phyloP scores from a whole-genome alignment of 2,888 invertebrate genomes.

The Apotomis betuletana region DNA sequence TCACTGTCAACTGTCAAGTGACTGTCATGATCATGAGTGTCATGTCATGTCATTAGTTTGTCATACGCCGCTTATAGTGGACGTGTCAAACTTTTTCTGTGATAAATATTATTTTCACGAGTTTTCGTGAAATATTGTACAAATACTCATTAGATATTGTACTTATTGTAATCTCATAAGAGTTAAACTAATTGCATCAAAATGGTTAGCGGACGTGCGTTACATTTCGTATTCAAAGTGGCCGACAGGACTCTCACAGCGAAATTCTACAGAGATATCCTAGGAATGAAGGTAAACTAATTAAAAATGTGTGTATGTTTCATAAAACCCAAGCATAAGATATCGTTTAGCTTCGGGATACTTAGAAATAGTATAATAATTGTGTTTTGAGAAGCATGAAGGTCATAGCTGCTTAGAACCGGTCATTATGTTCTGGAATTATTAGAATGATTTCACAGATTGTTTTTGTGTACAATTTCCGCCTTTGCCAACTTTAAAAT shows the following conservation, averaged over 20 bases:
- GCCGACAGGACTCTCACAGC: constrained; percentile 93
- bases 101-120: constrained; percentile 22
- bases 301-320: neutral
- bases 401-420: constrained; percentile 14
- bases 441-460: constrained; percentile 3
- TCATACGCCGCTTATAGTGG: constrained; percentile 11
- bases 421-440: constrained; percentile 22
- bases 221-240: constrained; percentile 98
- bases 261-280: constrained; percentile 93
- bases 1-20: neutral
- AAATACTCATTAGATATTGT: neutral
- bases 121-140: constrained; percentile 6
- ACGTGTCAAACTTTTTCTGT: constrained; percentile 30
- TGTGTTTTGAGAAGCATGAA: neutral
- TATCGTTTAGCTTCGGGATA: neutral
- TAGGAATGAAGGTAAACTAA: constrained; percentile 95
- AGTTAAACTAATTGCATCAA: constrained; percentile 43
- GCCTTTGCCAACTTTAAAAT: neutral
- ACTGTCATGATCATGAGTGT: too few relatives aligned
- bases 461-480: neutral
- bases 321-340: neutral
- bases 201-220: constrained; percentile 89
- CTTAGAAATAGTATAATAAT: neutral
- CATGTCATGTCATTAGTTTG: constrained; percentile 7
- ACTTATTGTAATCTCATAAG: constrained; percentile 12